Conservation (phyloP, 2,113 vertebrate genomes). For the Suricata suricatta region DNA sequence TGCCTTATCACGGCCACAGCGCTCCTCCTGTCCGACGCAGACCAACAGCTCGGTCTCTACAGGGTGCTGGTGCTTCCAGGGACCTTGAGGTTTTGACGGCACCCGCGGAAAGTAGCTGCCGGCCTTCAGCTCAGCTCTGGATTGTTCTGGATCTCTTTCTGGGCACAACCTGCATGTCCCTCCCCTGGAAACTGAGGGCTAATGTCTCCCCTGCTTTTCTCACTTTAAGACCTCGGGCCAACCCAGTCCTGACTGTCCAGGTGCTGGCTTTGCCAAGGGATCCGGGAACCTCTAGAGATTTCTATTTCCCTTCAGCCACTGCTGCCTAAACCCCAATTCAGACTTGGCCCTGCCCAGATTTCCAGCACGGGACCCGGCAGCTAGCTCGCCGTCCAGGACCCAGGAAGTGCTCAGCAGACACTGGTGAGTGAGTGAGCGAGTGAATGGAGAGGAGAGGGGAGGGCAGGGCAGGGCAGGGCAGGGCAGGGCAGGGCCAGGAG, state of each 20-base stretch:
- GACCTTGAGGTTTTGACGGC: not conserved
- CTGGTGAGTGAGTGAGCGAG: rapidly evolving
- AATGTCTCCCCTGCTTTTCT: not conserved
- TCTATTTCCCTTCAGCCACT: not conserved
- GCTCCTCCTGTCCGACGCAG: not conserved
- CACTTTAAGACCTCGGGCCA: not conserved
- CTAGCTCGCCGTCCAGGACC: rapidly evolving
- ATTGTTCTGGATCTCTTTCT: too few relatives aligned
- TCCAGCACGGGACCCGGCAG: not conserved
- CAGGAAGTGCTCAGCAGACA: rapidly evolving
- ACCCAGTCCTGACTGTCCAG: not conserved
- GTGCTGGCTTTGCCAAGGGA: not conserved
- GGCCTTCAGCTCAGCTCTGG: not conserved
- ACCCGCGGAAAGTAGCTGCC: not conserved
- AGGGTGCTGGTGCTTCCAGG: not conserved
- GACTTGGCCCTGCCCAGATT: not conserved
- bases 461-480: too few relatives aligned
- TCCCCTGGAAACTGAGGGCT: rapidly evolving
- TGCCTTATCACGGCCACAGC: rapidly evolving
- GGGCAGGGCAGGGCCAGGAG: too few relatives aligned
- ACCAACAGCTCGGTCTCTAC: not conserved
- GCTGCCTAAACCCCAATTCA: not conserved
- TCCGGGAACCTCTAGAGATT: not conserved
- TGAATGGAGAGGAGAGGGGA: rapidly evolving
- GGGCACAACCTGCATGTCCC: not conserved